These are phyloP conservation scores for Blomia tropicalis DNA, from an alignment of 2,888 invertebrate genomes.

Conservation along the genomic window DNA sequence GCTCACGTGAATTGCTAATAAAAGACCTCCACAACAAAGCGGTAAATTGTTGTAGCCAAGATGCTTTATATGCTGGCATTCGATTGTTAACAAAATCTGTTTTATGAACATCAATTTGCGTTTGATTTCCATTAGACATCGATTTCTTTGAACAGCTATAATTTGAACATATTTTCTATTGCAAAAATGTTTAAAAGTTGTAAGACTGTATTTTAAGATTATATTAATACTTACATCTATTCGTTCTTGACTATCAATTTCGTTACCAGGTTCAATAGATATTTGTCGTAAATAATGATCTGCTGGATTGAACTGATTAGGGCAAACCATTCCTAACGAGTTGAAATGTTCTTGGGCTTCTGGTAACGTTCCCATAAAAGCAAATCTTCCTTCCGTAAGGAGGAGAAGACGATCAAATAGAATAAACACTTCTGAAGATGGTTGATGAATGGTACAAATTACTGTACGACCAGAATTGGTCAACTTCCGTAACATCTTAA, in stretches of 20 bases:
- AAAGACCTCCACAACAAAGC: constrained; percentile 79
- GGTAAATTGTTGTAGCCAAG: constrained; percentile 32
- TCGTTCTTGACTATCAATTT: constrained; percentile 35
- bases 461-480: constrained; percentile 40
- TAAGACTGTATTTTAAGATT: too few relatives aligned
- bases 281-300: constrained; percentile 41
- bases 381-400: constrained; percentile 41
- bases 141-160: too few relatives aligned
- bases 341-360: constrained; percentile 37
- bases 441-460: constrained; percentile 44
- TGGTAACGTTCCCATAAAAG: constrained; percentile 38
- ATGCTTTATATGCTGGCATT: neutral
- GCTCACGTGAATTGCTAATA: constrained; percentile 72
- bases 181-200: too few relatives aligned
- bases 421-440: constrained; percentile 41
- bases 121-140: too few relatives aligned
- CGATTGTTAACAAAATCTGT: too few relatives aligned
- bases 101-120: too few relatives aligned
- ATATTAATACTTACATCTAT: constrained; percentile 30
- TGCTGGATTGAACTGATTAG: constrained; percentile 40
- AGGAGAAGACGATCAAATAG: constrained; percentile 41
- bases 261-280: constrained; percentile 39
- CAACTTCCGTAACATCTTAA: constrained; percentile 46
- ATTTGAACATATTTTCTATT: too few relatives aligned
- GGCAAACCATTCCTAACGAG: constrained; percentile 36